Evolutionary conservation across 2,888 invertebrate genomes (phyloP), one percentile per base, ranked within the genome.

Genomic region (Aspidapion aeneum): DNA sequence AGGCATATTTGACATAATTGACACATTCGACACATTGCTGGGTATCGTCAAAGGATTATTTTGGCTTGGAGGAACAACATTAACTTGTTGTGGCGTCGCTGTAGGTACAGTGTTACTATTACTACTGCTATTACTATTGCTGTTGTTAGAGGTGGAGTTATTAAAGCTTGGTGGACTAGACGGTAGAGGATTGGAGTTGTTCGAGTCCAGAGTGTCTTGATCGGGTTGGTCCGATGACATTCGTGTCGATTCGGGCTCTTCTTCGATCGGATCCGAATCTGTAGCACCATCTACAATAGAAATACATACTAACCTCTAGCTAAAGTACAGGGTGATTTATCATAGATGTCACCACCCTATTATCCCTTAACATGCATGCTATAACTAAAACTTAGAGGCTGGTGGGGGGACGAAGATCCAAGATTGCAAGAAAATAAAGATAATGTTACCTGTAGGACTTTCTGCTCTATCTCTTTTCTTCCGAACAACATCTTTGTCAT

Each of bases 201-300:
- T 48, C 16, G 48, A 48, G 16, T 58, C 58, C 54, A n/a, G 19
- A 58, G 20, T 62, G 9, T 68, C 65, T 21, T 62, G 65, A 57
- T 64, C 64, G 22, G 63, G 59, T 52, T 67, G 20, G 9, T 56
- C 65, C 1, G 56, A 35, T n/a, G n/a, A n/a, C n/a, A n/a, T n/a
- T n/a, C n/a, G n/a, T n/a, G n/a, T n/a, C 21, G 58, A 52, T 51
- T 67, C 68, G n/a, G 54, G 55, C 65, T 86, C 86, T 76, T 91
- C 90, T 80, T 90, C 87, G 57, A 91, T 87, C 52, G 93, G 90
- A 73, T 91, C 93, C 73, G 93, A 93, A 75, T 93, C 93, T 67
- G 93, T 91, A 55, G 92, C 92, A 65, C 92, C 85, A 75, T 93
- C 93, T 35, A 12, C 12, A 12, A 35, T n/a, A n/a, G n/a, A n/a